Evolutionary conservation across 2,797 vertebrate species (phyloP).

Genomic region (Sternotherus odoratus): DNA sequence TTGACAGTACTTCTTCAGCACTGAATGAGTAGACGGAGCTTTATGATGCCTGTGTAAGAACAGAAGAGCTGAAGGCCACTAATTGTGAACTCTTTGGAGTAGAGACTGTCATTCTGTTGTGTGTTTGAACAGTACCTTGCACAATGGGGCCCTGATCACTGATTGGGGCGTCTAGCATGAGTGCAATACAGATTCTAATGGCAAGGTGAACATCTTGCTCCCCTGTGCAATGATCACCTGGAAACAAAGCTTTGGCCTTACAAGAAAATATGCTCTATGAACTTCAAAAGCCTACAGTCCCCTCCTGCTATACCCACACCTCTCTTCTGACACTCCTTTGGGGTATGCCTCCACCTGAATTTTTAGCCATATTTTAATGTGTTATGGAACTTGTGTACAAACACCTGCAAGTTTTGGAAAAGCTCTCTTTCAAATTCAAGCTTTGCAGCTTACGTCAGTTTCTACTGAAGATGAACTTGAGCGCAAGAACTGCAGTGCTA

Average conservation of each 20-base stretch:
- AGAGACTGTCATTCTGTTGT: neutral
- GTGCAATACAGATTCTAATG: neutral
- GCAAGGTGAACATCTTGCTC: neutral
- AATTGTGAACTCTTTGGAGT: slow-evolving; percentile 6
- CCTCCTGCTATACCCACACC: neutral
- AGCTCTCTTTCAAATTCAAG: neutral
- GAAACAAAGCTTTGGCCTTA: neutral
- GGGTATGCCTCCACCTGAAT: neutral
- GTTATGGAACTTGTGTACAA: neutral
- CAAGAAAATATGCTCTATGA: neutral
- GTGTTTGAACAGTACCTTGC: neutral
- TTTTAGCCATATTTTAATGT: slow-evolving; percentile 38
- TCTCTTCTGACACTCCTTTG: neutral
- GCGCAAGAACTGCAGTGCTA: slow-evolving; percentile 17
- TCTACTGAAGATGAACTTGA: slow-evolving; percentile 10
- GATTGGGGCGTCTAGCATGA: neutral
- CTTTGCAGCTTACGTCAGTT: slow-evolving; percentile 19
- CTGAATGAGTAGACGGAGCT: slow-evolving; percentile 45
- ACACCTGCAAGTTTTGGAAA: neutral
- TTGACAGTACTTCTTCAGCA: slow-evolving; percentile 14
- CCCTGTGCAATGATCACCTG: neutral
- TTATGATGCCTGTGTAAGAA: neutral
- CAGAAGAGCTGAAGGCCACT: neutral
- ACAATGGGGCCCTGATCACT: neutral
- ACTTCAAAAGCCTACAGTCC: neutral